Conservation (phyloP, 37 sponge, comb jelly and placozoan species). For the Beroe forskalii region DNA sequence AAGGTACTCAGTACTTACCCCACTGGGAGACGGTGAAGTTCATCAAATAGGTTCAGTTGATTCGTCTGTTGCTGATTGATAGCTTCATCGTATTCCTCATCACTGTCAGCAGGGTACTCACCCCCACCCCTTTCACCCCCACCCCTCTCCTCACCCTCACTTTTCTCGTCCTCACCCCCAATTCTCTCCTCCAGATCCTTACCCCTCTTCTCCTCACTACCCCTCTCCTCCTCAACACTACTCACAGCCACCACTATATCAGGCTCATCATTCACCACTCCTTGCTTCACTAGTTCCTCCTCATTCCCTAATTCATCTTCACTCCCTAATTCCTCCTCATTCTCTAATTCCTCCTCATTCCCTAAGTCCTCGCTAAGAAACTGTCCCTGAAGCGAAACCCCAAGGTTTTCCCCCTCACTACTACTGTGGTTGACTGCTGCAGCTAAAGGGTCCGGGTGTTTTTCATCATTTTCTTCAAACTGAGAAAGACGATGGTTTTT, state of each 20-base stretch:
- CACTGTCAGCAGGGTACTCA: background rate
- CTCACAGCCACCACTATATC: background rate
- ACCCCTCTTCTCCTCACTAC: background rate
- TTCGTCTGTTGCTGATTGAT: background rate
- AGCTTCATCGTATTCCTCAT: background rate
- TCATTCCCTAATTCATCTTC: background rate
- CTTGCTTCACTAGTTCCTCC: background rate
- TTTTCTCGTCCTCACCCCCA: no score
- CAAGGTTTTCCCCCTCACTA: background rate
- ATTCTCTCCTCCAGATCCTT: background rate
- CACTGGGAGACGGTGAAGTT: background rate
- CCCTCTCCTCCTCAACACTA: background rate
- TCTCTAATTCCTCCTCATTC: background rate
- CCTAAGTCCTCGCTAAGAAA: background rate
- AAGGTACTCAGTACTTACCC: conserved; percentile 26
- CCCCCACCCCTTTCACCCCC: background rate
- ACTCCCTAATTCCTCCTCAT: background rate
- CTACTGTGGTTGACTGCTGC: no score
- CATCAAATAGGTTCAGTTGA: conserved; percentile 4
- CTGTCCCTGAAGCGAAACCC: background rate
- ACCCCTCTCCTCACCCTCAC: background rate
- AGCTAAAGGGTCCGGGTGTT: no score
- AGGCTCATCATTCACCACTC: background rate
- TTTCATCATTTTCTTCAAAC: no score
- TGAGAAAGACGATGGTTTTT: no score